Percentiles rank a stretch among this genome's conserved stretches.
These are phyloP conservation scores for Serripes groenlandicus DNA, from an alignment of 2,888 invertebrate species.

Conservation along the genomic window DNA sequence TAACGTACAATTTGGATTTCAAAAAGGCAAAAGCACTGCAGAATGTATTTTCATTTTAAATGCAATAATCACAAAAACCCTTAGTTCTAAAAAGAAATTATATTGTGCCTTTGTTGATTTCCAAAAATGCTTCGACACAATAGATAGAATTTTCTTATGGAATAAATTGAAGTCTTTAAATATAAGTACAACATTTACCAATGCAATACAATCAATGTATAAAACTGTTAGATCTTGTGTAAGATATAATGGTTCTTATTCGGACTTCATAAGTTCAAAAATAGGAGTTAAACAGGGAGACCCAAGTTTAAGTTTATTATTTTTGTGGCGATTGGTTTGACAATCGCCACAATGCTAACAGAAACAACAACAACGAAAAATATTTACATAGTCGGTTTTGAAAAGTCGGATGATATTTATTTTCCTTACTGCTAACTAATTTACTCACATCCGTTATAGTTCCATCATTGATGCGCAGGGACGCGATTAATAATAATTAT, in stretches of 20 bases:
- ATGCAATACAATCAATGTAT: slow-evolving; percentile 14
- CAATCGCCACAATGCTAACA: too few species aligned
- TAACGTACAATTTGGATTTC: neutral
- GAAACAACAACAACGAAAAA: too few species aligned
- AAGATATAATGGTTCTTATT: neutral
- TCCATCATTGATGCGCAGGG: too few species aligned
- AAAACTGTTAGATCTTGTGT: slow-evolving; percentile 5
- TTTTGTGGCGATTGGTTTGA: too few species aligned
- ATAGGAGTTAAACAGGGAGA: slow-evolving; percentile 28
- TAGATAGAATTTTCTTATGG: neutral
- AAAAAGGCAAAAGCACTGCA: neutral
- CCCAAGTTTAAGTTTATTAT: slow-evolving; percentile 7
- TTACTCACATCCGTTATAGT: too few species aligned
- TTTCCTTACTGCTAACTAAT: too few species aligned
- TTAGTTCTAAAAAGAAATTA: slow-evolving; percentile 1
- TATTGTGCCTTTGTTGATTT: slow-evolving; percentile 12
- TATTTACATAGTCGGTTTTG: too few species aligned
- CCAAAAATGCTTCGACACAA: slow-evolving; percentile 14
- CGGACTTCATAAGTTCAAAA: neutral
- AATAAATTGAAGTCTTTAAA: neutral
- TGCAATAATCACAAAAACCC: slow-evolving; percentile 2
- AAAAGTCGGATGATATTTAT: too few species aligned
- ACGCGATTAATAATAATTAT: too few species aligned
- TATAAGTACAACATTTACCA: slow-evolving; percentile 7
- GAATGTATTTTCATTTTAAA: slow-evolving; percentile 13